Conservation (phyloP, 2,888 invertebrate genomes). For the Drosophila sordidula region DNA sequence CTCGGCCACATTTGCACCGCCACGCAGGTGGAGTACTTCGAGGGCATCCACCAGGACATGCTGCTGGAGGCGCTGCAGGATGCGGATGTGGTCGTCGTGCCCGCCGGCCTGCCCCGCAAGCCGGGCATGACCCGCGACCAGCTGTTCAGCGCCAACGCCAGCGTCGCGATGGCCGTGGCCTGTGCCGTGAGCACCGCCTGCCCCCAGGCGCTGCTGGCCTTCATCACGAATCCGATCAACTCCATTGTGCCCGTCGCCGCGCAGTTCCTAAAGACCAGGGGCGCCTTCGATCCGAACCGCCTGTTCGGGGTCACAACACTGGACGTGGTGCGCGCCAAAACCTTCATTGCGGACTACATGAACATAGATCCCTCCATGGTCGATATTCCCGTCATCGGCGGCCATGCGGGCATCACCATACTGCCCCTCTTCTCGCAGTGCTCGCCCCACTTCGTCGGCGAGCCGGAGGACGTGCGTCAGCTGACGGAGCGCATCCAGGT, state of each 20-base stretch:
- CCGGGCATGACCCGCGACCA: slow-evolving; percentile 98
- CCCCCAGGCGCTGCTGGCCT: slow-evolving; percentile 96
- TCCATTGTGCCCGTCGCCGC: slow-evolving; percentile 98
- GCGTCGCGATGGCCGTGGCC: slow-evolving; percentile 94
- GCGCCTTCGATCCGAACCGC: slow-evolving; percentile 93
- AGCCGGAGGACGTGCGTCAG: slow-evolving; percentile 90
- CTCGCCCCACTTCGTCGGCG: slow-evolving; percentile 90
- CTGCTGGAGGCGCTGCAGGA: slow-evolving; percentile 90
- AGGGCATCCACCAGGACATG: slow-evolving; percentile 88
- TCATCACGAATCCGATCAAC: slow-evolving; percentile 99
- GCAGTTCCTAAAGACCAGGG: slow-evolving; percentile 91
- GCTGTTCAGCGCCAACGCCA: slow-evolving; percentile 97
- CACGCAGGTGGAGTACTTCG: slow-evolving; percentile 89
- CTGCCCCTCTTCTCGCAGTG: slow-evolving; percentile 97
- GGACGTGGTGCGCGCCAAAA: slow-evolving; percentile 95
- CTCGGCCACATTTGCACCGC: slow-evolving; percentile 96
- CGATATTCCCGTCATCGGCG: slow-evolving; percentile 96
- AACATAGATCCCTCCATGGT: slow-evolving; percentile 92
- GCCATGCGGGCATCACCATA: slow-evolving; percentile 98
- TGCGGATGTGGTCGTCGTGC: slow-evolving; percentile 94
- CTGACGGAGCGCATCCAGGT: slow-evolving; percentile 92
- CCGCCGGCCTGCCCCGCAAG: slow-evolving; percentile 98
- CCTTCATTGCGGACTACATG: slow-evolving; percentile 96
- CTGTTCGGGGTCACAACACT: slow-evolving; percentile 98
- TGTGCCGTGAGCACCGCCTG: slow-evolving; percentile 90